Base-by-base conservation (phyloP, 1,140 invertebrate genomes). In the Pseudomyrmex dendroicus region DNA sequence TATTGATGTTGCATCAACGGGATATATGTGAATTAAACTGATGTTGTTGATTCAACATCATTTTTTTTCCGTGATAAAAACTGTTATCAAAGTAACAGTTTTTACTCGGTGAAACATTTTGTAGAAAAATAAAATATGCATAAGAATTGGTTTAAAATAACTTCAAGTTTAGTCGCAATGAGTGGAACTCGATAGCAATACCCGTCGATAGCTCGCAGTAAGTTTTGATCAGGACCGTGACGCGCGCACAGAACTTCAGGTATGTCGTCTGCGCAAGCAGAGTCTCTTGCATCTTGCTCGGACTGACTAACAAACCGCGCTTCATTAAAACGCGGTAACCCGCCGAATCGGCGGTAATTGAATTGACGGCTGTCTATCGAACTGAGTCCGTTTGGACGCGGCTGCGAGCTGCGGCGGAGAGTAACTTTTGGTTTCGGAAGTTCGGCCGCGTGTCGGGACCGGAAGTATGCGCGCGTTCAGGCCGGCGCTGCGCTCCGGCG, bases 281-380 rank as follows among this genome's bases (percentile, higher is more conserved):
- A 80, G 44, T 80, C 66, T 80, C 66, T 22, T 44, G 61, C 48
- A 70, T 35, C 54, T 54, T 73, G 13, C 35, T 44, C 73, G 13
- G 20, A 20, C 72, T 74, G 77, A 50, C 86, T 80, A 88, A 88
- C 74, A 86, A 90, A 84, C 84, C 86, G 82, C 74, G 88, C 77
- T 90, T 91, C 89, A 87, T 91, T 89, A 87, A 86, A 91, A 91
- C 89, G 85, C 82, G 89, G 89, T 90, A 73, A 87, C 82, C 89
- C 84, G 72, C 83, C 80, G 89, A 91, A 90, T 89, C 89, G 89
- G 82, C 72, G 76, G 85, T 91, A 90, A 91, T 91, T 90, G 89
- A 89, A 91, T 91, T 85, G 89, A 89, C 89, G 85, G 80, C 63
- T 86, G 87, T 86, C 85, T 73, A 85, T 87, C 82, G 84, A 78